A percentile compares a stretch with the other conserved stretches of the same genome.
These are phyloP conservation scores for Clarias laeviceps DNA, from an alignment of 2,797 vertebrate species.

Conservation along the genomic window DNA sequence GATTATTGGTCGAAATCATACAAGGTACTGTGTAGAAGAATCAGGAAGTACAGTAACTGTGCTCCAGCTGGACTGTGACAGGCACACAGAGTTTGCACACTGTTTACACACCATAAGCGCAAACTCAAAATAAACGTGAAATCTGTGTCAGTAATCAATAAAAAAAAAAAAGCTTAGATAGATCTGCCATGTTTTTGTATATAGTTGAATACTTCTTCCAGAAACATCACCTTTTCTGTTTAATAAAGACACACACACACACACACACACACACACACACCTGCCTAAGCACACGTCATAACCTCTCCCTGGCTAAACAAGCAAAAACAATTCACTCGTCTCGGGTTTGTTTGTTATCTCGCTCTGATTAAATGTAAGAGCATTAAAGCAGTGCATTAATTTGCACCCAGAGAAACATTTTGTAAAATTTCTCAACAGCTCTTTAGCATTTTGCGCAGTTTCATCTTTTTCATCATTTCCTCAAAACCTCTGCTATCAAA, in stretches of 20 bases:
- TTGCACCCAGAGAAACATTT: not conserved
- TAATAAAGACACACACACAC: not conserved
- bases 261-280: too few relatives aligned
- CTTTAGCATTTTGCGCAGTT: not conserved
- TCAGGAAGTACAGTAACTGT: not conserved
- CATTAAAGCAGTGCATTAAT: not conserved
- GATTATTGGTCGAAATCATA: not conserved
- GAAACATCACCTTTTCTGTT: not conserved
- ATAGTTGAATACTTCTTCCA: not conserved
- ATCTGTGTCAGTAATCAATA: not conserved
- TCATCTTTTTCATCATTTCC: not conserved
- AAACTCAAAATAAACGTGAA: not conserved
- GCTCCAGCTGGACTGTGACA: not conserved
- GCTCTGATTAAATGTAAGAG: not conserved
- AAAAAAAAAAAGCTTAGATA: too few relatives aligned
- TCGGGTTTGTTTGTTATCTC: not conserved
- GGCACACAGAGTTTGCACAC: not conserved
- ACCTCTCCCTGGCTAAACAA: slow-evolving; percentile 8
- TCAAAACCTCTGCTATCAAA: not conserved
- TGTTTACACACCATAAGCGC: not conserved
- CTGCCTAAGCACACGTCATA: not conserved
- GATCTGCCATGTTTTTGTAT: not conserved
- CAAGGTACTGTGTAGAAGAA: not conserved
- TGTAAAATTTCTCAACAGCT: not conserved
- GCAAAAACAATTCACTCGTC: not conserved